phyloP scores from a whole-genome alignment of 2,888 invertebrate genomes.

The Catotricha subobsoleta region DNA sequence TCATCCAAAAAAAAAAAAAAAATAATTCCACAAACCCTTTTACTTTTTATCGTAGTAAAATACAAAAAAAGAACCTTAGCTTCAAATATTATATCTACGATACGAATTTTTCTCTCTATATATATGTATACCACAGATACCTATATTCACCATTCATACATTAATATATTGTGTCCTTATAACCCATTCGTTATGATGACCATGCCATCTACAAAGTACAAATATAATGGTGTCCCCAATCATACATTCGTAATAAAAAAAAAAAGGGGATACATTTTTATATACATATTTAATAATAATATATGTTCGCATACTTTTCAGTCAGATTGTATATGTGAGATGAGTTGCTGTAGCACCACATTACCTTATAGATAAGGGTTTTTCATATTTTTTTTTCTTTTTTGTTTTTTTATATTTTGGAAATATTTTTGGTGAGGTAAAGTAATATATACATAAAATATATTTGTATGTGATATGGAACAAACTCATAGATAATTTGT shows the following conservation, averaged over 20 bases:
- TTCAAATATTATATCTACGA: no score
- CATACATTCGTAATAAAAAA: neutral
- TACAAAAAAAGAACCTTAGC: neutral
- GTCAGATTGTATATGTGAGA: no score
- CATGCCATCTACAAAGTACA: constrained; percentile 5
- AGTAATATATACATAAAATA: no score
- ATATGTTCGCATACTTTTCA: no score
- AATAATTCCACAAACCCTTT: neutral
- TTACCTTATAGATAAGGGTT: no score
- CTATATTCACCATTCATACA: no score
- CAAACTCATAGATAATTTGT: neutral
- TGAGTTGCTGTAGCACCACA: no score
- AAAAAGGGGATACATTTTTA: neutral
- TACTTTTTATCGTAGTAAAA: neutral
- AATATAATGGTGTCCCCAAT: constrained; percentile 6
- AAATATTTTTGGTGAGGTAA: no score
- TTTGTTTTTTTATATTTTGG: no score
- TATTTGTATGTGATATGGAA: neutral
- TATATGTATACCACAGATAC: neutral
- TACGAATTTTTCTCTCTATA: neutral
- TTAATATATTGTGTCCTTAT: constrained; percentile 2
- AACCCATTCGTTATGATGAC: constrained; percentile 8
- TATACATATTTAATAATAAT: neutral
- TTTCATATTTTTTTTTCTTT: no score
- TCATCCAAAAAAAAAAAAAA: neutral